Conservation (phyloP, 2,797 vertebrate species). For the Pseudopleuronectes americanus region DNA sequence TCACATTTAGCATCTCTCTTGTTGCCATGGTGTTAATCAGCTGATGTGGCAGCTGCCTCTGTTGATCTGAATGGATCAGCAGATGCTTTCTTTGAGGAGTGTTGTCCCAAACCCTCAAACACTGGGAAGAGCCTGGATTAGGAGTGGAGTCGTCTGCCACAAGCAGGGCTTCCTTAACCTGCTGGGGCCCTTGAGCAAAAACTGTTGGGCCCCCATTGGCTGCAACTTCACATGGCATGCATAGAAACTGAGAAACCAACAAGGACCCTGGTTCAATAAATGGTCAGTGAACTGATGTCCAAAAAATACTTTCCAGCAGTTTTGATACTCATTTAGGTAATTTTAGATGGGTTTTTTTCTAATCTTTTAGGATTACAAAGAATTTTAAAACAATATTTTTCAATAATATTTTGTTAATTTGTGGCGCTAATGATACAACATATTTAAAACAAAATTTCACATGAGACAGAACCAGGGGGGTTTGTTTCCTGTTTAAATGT, state of each 20-base stretch:
- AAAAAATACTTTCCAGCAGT: neutral
- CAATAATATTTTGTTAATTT: too few relatives aligned
- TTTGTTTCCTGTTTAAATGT: too few relatives aligned
- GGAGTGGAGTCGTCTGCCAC: constrained; percentile 11
- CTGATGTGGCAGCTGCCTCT: constrained; percentile 1
- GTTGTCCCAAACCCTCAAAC: constrained; percentile 30
- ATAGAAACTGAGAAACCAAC: neutral
- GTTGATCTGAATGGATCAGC: constrained; percentile 8
- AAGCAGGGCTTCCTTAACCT: neutral
- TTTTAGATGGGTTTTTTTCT: too few relatives aligned
- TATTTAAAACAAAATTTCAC: too few relatives aligned
- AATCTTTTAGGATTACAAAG: too few relatives aligned
- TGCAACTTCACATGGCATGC: neutral
- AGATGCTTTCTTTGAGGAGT: constrained; percentile 31
- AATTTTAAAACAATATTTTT: too few relatives aligned
- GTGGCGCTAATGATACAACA: too few relatives aligned
- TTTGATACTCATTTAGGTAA: neutral
- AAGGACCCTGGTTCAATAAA: neutral
- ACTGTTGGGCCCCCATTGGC: neutral
- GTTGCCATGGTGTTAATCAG: neutral
- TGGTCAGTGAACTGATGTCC: neutral
- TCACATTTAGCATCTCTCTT: neutral
- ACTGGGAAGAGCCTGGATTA: constrained; percentile 31
- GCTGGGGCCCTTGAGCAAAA: neutral
- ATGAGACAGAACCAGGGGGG: too few relatives aligned